Base-by-base conservation (phyloP, 2,888 invertebrate species). In the Parelbella ahira region DNA sequence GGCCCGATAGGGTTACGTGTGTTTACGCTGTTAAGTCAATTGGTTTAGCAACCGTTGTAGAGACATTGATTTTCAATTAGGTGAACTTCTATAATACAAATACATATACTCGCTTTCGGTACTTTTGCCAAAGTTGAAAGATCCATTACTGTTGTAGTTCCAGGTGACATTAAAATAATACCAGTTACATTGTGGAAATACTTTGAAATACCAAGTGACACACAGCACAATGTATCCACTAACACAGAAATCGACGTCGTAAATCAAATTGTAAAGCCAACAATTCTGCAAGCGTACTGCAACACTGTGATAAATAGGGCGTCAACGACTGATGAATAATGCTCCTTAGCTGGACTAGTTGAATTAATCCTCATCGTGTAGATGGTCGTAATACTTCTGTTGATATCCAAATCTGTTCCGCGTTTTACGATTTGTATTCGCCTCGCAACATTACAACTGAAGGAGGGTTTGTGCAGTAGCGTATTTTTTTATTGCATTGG, bases 1-100 rank as follows among this genome's bases (percentile, higher is more conserved):
- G 81, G 83, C 81, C 68, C 71, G 70, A 64, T 78, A 71, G 78
- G 82, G 80, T 77, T 77, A 58, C 65, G 55, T 54, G 51, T 73
- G 59, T 75, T 78, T 68, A 68, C 68, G 67, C 58, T 67, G 62
- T 64, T 69, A 60, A 68, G 69, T 72, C 68, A 71, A 71, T 77
- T 49, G 38, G 49, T 47, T 44, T 46, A 50, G 45, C 42, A 44
- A 48, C 42, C 42, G 28, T 45, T 47, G 34, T 32, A 30, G 28
- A 37, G 49, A 53, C 53, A 50, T 44, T 46, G 43, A 37, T 49
- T 54, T 56, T 42, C 44, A 52, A 54, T 53, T 53, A 53, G 50
- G 32, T 37, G 33, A 33, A 41, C 44, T 48, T 47, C 36, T 47
- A 42, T 42, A 15, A 15, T 15, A 15, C 15, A 4, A 15, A 15